Base-by-base conservation (phyloP, 2,888 invertebrate species). In the Agapostemon virescens region DNA sequence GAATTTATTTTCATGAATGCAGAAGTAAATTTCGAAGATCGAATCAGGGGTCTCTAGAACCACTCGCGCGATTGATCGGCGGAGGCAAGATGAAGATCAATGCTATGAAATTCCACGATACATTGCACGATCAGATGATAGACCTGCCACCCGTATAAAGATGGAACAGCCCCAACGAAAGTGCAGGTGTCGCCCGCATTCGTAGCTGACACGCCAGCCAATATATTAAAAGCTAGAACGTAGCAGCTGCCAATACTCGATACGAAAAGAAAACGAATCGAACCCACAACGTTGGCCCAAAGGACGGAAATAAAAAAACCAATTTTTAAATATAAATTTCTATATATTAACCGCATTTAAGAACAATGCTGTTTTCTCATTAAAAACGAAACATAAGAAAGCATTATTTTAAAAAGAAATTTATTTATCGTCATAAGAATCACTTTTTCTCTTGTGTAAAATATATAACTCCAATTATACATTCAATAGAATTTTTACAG, bases 121-220 rank as follows among this genome's bases (percentile, higher is more conserved):
- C 45, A 69, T 40, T 11, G 55, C 58, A 11, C 17, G 52, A 17
- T 63, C 64, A n/a, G 72, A 23, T 63, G 78, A 79, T 69, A 64
- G 66, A 52, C 38, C 69, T 55, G 79, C 52, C 72, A 55, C 3
- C 68, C 30, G 42, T 68, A 45, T 26, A 11, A n/a, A 42, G 52
- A 40, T 13, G 69, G 64, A 58, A 79, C 63, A 52, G 20, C 45
- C 26, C 64, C 17, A 2, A 36, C 26, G 30, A 55, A 67, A 79
- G 69, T 73, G 69, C 79, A 80, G 64, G 79, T 73, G 73, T 15
- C 69, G 33, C 45, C 40, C 20, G 72, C 52, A 66, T 40, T 33
- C 33, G 42, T n/a, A 45, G 4, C 9, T 26, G 55, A 55, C 63
- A 30, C 33, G 79, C 6, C 79, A n/a, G 45, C n/a, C 45, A 9